Base-by-base conservation (phyloP, 2,888 invertebrate genomes). In the Acronicta aceris region DNA sequence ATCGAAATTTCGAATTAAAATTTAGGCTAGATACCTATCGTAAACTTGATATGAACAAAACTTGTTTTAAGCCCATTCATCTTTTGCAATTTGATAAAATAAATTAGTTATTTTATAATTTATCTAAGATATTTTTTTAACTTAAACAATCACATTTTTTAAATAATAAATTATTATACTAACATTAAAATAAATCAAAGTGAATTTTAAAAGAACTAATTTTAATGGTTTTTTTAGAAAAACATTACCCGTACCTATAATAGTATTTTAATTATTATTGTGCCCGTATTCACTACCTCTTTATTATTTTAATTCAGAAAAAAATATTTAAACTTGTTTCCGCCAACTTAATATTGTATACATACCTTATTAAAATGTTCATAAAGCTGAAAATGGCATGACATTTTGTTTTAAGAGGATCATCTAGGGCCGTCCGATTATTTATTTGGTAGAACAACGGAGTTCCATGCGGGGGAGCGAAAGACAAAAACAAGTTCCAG, bases 401-500 rank as follows among this genome's bases (percentile, higher is more conserved):
- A 15, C 15, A 12, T 36, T 17, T 16, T 15, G 13, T 16, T 43
- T 50, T 36, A 25, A 33, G 9, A 9, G 10, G 30, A 13, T 52
- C 40, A 51, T 21, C 33, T 33, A 49, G 45, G 12, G 16, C 51
- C 54, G 45, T 52, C 45, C 61, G 54, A 25, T 9, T 64, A 64
- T 74, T 76, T 83, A 80, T 84, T 83, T 82, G 76, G 42, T 51
- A 52, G 75, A 71, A 80, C 76, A 84, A 80, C 81, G 79, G 65
- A 67, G 47, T 57, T 71, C 81, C 67, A 79, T 79, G 86, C 81
- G 86, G 84, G 85, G 81, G 85, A 79, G 61, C 68, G 60, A 43
- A 10, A 61, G 25, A 59, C 45, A 76, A 85, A 82, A 85, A 85
- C 82, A 83, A 74, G 63, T 63, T 66, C 69, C 77, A 81, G 80